These are phyloP conservation scores for Drosophila ohnishii DNA, from an alignment of 1,140 invertebrate genomes.

Conservation along the genomic window DNA sequence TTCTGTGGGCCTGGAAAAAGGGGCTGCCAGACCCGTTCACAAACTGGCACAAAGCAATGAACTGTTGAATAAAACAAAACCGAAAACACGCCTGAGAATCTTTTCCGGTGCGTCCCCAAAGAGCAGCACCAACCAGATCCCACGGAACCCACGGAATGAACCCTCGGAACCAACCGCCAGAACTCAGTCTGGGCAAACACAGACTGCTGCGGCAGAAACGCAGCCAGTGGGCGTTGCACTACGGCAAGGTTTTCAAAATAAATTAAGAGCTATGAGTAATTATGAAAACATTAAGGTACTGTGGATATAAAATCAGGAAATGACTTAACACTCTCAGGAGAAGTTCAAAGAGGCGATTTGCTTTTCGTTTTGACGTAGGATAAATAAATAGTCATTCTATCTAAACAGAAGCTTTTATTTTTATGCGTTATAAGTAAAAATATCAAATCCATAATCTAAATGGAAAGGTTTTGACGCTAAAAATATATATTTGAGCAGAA, in stretches of 20 bases:
- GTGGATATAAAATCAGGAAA: slow-evolving; percentile 15
- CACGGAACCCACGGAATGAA: neutral
- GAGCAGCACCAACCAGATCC: slow-evolving; percentile 19
- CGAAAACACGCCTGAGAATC: slow-evolving; percentile 72
- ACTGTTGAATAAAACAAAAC: slow-evolving; percentile 70
- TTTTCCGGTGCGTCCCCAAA: slow-evolving; percentile 63
- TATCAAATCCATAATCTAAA: neutral
- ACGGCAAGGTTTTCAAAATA: slow-evolving; percentile 37
- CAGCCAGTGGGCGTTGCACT: slow-evolving; percentile 64
- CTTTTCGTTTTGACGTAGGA: neutral
- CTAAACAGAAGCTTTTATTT: neutral
- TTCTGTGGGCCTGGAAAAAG: slow-evolving; percentile 51
- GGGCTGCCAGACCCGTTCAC: slow-evolving; percentile 65
- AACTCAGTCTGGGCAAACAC: slow-evolving; percentile 62
- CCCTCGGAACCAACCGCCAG: slow-evolving; percentile 21
- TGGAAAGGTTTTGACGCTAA: neutral
- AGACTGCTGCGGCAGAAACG: slow-evolving; percentile 28
- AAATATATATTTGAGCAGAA: neutral
- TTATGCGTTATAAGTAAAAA: neutral
- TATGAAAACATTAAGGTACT: slow-evolving; percentile 14
- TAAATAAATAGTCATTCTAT: neutral
- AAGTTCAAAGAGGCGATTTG: neutral
- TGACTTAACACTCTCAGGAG: slow-evolving; percentile 9
- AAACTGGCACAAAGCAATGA: slow-evolving; percentile 80
- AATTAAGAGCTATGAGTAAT: slow-evolving; percentile 37